Base-by-base conservation (phyloP, 2,113 vertebrate genomes). In the Notarius quadriscutis region DNA sequence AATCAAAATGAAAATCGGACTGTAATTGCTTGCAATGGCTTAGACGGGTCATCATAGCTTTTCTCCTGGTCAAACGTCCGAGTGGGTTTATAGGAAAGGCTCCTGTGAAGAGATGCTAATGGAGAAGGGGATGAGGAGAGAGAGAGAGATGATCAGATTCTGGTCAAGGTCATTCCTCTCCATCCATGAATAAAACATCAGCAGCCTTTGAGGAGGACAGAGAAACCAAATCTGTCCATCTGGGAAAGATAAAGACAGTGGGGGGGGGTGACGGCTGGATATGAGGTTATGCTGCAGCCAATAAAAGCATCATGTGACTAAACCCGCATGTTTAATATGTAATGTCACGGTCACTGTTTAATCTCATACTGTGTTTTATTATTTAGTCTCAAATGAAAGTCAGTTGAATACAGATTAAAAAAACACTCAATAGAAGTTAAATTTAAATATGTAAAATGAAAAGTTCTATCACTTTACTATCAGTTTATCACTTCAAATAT, bases 181-280 rank as follows among this genome's bases (percentile, higher is more conserved):
- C 79, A 67, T 50, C 48, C 88, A 91, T 93, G 87, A 91, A 93
- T 92, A 90, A 93, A 92, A 90, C 90, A 93, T 92, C 57, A 89
- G 80, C 87, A 87, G 55, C 84, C 85, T 85, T 84, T 63, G 84
- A 90, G 84, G 82, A 87, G 86, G 41, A 84, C 88, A 27, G 78
- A 85, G 91, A 91, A 91, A 93, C 80, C 78, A 62, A 90, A 93
- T 88, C 89, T 65, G 55, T 89, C 82, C 74, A 85, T 90, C 88
- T 87, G 83, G 81, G 78, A 78, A 58, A 86, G 55, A 62, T 25
- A 50, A 57, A 85, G 51, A 22, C 17, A 57, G 78, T 78, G 41
- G 11, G n/a, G 53, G 57, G 77, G 20, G 74, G n/a, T 18, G 18
- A 81, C 10, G 55, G 78, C 25, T 57, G 65, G 5, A 4, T 27